Conservation (phyloP, 2,888 invertebrate species). For the Meiosimyza platycephala region DNA sequence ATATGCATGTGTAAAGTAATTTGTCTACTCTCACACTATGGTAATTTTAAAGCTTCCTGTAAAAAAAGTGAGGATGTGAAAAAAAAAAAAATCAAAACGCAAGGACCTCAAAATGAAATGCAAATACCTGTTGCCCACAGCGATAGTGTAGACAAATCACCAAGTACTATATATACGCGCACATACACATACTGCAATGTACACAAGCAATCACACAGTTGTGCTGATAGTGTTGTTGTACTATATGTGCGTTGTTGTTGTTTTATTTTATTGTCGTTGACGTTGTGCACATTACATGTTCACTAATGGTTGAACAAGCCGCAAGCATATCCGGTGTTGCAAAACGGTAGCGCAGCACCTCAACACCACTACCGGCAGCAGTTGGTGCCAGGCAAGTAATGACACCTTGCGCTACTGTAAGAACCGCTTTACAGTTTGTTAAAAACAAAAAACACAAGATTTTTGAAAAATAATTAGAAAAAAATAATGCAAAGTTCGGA, state of each 20-base stretch:
- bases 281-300: constrained; percentile 56
- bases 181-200: constrained; percentile 16
- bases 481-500: no score
- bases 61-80: not conserved
- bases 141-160: constrained; percentile 25
- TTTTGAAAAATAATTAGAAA: no score
- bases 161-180: constrained; percentile 21
- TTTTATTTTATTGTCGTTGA: not conserved
- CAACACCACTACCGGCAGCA: no score
- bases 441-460: no score
- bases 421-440: no score
- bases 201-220: constrained; percentile 30
- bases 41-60: constrained; percentile 19
- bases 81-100: not conserved
- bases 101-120: constrained; percentile 29
- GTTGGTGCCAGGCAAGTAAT: no score
- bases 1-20: constrained; percentile 13
- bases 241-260: no score
- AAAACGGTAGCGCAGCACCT: constrained; percentile 16
- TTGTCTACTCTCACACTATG: constrained; percentile 23
- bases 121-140: constrained; percentile 36
- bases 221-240: constrained; percentile 13
- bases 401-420: no score
- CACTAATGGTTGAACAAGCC: constrained; percentile 66
- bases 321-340: constrained; percentile 54